Base-by-base conservation (phyloP, 2,888 invertebrate species). In the Alloplasta piceator region DNA sequence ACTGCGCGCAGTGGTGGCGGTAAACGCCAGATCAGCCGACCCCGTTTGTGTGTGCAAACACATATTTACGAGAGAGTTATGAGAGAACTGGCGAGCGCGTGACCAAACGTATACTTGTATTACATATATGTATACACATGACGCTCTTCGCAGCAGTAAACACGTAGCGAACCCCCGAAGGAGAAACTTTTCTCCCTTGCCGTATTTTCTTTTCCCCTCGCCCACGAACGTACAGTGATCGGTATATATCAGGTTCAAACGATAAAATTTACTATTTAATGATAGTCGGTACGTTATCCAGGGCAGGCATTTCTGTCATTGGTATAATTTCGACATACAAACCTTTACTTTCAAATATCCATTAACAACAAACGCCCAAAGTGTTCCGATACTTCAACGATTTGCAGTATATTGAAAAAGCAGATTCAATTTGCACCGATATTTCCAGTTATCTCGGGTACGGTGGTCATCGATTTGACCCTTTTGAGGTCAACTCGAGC, bases 11-110 rank as follows among this genome's bases (percentile, higher is more conserved):
- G 74, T 73, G 80, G 77, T 66, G 46, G 38, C 52, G 48, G 73
- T 78, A 81, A 78, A 74, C 70, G 77, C 73, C 12, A 60, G 60
- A 78, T 80, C 73, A 80, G 68, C 77, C 73, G 63, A 55, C 61
- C 39, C 66, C 64, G 67, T 48, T 26, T 41, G 41, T 61, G 43
- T 16, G 56, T 56, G 68, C 58, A 36, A 52, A 56, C 50, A 43
- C 38, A 60, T 60, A 73, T 63, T 80, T 77, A 78, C 52, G 48
- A 71, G 63, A 56, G 56, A 66, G 16, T 7, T 36, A 36, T 26
- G 56, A 56, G 56, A 26, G 56, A 55, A 55, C 26, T 26, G 26
- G 52, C 38, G 39, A 63, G 12, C 39, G 12, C 50, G 6, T 12
- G 43, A 50, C 36, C 60, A 58, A 56, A 74, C 74, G 41, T 50